phyloP scores from a whole-genome alignment of 1,140 invertebrate species.

The Chelonus insularis region DNA sequence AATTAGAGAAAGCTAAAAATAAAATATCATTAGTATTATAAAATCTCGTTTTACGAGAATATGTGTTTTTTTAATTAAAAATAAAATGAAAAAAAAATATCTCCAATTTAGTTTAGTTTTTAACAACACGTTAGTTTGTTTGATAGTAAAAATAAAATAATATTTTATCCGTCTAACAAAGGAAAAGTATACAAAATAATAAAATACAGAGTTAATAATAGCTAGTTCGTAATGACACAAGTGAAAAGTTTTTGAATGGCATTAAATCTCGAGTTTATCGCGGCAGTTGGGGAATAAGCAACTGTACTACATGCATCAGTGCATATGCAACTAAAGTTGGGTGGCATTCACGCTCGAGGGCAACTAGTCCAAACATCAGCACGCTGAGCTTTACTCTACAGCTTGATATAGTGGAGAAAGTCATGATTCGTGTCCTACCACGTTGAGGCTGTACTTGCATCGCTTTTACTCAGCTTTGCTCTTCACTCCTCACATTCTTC shows the following conservation, averaged over 20 bases:
- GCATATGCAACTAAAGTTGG: slow-evolving; percentile 2
- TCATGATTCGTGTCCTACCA: slow-evolving; percentile 2
- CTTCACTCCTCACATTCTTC: neutral
- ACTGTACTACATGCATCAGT: neutral
- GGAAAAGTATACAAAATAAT: no score
- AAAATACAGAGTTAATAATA: neutral
- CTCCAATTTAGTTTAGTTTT: no score
- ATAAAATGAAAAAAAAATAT: no score
- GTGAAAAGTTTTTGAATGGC: slow-evolving; percentile 1
- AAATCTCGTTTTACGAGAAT: no score
- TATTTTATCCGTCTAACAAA: no score
- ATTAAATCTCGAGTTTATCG: slow-evolving; percentile 2
- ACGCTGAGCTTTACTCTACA: slow-evolving; percentile 1
- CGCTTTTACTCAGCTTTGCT: neutral
- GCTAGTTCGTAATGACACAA: neutral
- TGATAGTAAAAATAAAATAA: no score
- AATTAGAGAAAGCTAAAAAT: no score
- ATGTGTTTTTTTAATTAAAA: no score
- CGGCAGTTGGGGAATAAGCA: neutral
- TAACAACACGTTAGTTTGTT: no score
- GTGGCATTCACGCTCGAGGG: neutral
- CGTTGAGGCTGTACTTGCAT: neutral
- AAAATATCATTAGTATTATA: no score
- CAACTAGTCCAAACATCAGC: neutral
- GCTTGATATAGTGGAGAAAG: neutral